A percentile compares a stretch with the other conserved stretches of the same genome.
phyloP scores from a whole-genome alignment of 2,797 vertebrate genomes.

The Premnoplex brunnescens region DNA sequence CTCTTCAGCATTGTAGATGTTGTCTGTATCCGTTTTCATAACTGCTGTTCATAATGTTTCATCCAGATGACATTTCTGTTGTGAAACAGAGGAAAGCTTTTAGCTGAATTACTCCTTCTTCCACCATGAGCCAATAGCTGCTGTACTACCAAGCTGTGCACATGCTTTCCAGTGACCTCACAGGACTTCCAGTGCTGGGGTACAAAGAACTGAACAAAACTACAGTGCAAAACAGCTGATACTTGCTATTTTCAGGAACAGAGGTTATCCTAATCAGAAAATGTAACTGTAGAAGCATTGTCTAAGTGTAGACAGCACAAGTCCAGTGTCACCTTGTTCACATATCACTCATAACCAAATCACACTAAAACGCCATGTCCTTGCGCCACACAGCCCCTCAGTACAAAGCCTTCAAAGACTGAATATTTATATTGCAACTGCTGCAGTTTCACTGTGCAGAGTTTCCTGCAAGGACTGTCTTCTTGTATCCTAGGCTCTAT shows the following conservation, averaged over 20 bases:
- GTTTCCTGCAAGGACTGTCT: not conserved
- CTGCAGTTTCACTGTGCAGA: not conserved
- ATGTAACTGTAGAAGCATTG: not conserved
- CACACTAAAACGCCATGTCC: fast-evolving
- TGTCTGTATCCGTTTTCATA: not conserved
- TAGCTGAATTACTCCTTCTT: not conserved
- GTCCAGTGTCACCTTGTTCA: not conserved
- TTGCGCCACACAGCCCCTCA: not conserved
- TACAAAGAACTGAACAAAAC: not conserved
- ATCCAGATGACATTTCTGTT: not conserved
- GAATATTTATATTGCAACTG: not conserved
- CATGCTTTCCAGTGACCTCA: not conserved
- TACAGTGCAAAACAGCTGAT: not conserved
- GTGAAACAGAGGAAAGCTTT: constrained; percentile 13
- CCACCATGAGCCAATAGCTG: not conserved
- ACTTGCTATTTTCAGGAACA: not conserved
- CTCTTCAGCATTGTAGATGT: not conserved
- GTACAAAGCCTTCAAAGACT: not conserved
- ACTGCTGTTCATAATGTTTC: not conserved
- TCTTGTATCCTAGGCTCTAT: not conserved
- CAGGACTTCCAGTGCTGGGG: not conserved
- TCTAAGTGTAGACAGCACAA: not conserved
- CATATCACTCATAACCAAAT: not conserved
- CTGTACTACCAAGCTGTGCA: not conserved
- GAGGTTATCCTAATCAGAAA: not conserved